Base-by-base conservation (phyloP, 1,140 invertebrate genomes). In the Bombus picipes region DNA sequence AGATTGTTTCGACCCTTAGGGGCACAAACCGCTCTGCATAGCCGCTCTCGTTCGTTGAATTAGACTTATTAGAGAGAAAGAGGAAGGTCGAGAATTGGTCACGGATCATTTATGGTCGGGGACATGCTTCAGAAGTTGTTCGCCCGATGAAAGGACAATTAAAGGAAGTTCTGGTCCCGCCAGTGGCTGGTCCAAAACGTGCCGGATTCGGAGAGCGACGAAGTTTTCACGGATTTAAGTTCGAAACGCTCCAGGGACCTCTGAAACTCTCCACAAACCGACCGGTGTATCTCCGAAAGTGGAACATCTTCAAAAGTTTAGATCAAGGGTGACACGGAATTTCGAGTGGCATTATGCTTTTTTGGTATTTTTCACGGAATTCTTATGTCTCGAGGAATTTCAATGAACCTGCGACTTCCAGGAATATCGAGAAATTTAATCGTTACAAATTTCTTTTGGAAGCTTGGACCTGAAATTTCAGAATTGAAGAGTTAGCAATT, bases 91-190 rank as follows among this genome's bases (percentile, higher is more conserved):
- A 28, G 74, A 59, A 12, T 3, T n/a, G 13, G 75, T 32, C 34
- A 57, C 18, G 43, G 78, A 59, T 74, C 84, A 68, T 74, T 81
- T 81, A 81, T 81, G 77, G 57, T 43, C 22, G 43, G 78, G 32
- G 32, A 85, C 78, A 39, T n/a, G 43, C 8, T 53, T 3, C 34
- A 12, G 62, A 75, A 85, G 70, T 81, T 85, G 59, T 25, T 59
- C 28, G 57, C 18, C 8, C 78, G 79, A 43, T 75, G 78, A 85
- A 68, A 74, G 79, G 79, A 66, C 84, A 81, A 85, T 89, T 66
- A 80, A 53, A 53, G 76, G 47, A 80, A 85, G 57, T 80, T 85
- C 25, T 28, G 68, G 5, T 39, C 12, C 9, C 34, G 10, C 1
- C n/a, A 8, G 9, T 34, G 28, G 15, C n/a, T 53, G 18, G 25